A percentile compares a stretch with the other conserved stretches of the same genome.
Conservation (phyloP, 1,140 invertebrate genomes). For the Megalonaias nervosa region DNA sequence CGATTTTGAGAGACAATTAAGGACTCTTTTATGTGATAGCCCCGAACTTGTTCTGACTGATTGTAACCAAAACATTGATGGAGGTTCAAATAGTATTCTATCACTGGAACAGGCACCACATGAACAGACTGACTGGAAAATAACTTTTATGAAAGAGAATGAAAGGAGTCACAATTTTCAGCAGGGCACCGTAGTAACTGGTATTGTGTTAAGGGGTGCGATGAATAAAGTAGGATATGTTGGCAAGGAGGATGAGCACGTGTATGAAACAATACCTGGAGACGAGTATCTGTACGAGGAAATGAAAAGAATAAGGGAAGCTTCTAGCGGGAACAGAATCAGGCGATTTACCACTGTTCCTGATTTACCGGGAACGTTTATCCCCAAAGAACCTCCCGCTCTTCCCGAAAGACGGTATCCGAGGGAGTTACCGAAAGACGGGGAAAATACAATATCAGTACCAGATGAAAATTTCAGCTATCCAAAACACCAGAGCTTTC, state of each 20-base stretch:
- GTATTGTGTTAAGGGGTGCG: too few species aligned
- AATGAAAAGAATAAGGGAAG: slow-evolving; percentile 40
- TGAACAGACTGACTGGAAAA: too few species aligned
- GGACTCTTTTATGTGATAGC: slow-evolving; percentile 29
- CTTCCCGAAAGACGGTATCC: slow-evolving; percentile 45
- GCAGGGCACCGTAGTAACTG: too few species aligned
- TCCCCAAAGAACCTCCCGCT: slow-evolving; percentile 45
- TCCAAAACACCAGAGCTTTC: slow-evolving; percentile 13
- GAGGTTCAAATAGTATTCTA: too few species aligned
- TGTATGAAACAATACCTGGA: slow-evolving; percentile 57
- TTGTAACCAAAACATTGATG: too few species aligned
- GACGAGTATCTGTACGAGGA: slow-evolving; percentile 54
- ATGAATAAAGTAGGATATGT: too few species aligned
- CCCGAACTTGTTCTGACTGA: too few species aligned
- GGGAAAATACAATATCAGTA: slow-evolving; percentile 28
- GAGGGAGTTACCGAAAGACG: slow-evolving; percentile 15
- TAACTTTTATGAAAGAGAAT: too few species aligned
- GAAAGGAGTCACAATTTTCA: too few species aligned
- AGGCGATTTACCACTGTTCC: slow-evolving; percentile 36
- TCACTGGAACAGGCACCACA: too few species aligned
- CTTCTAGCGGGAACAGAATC: slow-evolving; percentile 37
- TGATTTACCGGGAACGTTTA: slow-evolving; percentile 40
- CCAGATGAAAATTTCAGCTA: slow-evolving; percentile 33
- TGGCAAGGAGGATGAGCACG: slow-evolving; percentile 41
- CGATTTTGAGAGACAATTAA: slow-evolving; percentile 35